These are phyloP conservation scores for Cossypha caffra DNA, from an alignment of 2,797 vertebrate species.

Conservation along the genomic window DNA sequence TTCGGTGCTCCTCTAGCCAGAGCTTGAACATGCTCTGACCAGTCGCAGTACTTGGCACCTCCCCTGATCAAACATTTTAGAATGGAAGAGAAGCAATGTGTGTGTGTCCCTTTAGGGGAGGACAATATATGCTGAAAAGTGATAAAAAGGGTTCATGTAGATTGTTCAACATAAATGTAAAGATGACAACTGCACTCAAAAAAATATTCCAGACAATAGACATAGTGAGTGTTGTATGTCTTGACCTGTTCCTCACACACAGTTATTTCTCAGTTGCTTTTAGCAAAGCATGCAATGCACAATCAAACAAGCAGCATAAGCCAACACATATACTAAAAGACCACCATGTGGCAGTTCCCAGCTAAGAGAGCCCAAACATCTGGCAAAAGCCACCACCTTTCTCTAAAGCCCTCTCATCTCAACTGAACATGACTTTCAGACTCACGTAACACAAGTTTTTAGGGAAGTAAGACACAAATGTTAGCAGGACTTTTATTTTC, in stretches of 20 bases:
- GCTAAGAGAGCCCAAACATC: background rate
- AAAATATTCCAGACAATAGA: background rate
- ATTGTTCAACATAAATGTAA: background rate
- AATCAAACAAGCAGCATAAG: background rate
- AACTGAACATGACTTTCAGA: background rate
- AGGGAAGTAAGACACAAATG: background rate
- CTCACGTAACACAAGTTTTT: accelerated
- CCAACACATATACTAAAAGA: accelerated
- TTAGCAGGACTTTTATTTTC: background rate
- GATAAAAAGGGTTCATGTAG: background rate
- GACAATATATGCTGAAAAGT: background rate
- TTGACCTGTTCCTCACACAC: background rate
- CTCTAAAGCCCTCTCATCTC: background rate
- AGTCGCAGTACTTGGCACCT: background rate
- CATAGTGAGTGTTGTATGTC: background rate
- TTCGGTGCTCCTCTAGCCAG: background rate
- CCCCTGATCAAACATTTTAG: background rate
- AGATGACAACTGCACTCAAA: background rate
- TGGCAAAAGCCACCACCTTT: background rate
- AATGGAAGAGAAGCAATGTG: background rate
- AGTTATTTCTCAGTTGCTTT: background rate
- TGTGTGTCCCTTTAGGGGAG: background rate
- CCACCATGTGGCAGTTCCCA: background rate
- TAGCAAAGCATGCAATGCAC: background rate
- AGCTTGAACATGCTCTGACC: background rate